These are phyloP conservation scores for Cathartes aura DNA, from an alignment of 2,113 vertebrate species.

Conservation along the genomic window DNA sequence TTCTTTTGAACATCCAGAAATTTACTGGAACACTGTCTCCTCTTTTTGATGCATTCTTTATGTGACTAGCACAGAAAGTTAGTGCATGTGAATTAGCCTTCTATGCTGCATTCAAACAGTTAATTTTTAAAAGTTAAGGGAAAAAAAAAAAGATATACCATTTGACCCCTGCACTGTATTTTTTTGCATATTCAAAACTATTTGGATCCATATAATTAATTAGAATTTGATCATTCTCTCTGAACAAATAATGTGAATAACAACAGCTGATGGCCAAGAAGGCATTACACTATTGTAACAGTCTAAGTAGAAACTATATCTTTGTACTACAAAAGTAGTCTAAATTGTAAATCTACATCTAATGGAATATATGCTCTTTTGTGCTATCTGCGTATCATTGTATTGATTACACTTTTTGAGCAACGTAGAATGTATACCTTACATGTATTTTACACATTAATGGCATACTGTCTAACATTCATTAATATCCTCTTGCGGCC, in stretches of 20 bases:
- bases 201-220: not conserved
- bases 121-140: not conserved
- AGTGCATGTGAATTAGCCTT: not conserved
- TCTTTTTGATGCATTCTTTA: not conserved
- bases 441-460: not conserved
- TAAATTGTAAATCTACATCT: not conserved
- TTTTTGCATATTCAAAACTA: not conserved
- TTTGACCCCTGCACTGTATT: not conserved
- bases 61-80: not conserved
- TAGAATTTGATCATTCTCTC: not conserved
- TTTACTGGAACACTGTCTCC: not conserved
- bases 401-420: not conserved
- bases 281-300: not conserved
- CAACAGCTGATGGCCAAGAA: not conserved
- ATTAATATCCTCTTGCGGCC: not conserved
- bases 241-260: not conserved
- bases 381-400: not conserved
- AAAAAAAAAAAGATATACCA: rapidly evolving
- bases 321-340: not conserved
- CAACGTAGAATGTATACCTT: not conserved
- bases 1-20: not conserved
- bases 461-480: not conserved
- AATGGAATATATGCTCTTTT: not conserved
- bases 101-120: not conserved
- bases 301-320: not conserved